A percentile compares a stretch with the other conserved stretches of the same genome.
Conservation (phyloP, 2,888 invertebrate species). For the Cryptocephalus primarius region DNA sequence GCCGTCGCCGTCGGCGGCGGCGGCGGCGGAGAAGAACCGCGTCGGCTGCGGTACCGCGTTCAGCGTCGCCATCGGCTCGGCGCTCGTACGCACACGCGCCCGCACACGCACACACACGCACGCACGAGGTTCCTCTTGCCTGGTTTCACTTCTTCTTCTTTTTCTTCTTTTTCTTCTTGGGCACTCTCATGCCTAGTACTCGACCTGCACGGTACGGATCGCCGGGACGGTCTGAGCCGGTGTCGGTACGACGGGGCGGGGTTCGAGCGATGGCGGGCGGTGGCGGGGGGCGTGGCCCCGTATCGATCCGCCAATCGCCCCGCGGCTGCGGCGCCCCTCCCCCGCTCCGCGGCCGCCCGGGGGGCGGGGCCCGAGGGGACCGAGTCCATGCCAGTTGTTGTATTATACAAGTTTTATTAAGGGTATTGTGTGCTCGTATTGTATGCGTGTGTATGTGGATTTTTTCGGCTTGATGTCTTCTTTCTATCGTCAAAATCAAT, state of each 20-base stretch:
- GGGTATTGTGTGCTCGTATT: too few relatives aligned
- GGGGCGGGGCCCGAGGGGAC: too few relatives aligned
- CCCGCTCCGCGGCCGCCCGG: too few relatives aligned
- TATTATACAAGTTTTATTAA: too few relatives aligned
- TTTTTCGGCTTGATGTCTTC: too few relatives aligned
- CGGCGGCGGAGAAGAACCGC: neutral
- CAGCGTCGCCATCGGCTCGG: neutral
- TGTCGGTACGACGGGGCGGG: neutral
- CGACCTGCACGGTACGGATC: neutral
- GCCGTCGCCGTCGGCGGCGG: neutral
- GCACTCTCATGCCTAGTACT: slow-evolving; percentile 17
- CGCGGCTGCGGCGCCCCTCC: too few relatives aligned
- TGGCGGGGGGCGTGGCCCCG: neutral
- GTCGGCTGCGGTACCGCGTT: neutral
- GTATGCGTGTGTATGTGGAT: too few relatives aligned
- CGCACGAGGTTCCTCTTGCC: too few relatives aligned
- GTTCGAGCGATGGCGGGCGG: neutral
- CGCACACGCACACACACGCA: neutral
- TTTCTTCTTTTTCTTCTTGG: slow-evolving; percentile 19
- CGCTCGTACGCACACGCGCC: neutral
- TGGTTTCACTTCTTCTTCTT: slow-evolving; percentile 8
- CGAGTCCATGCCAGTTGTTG: too few relatives aligned
- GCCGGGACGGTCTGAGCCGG: neutral
- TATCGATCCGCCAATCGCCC: too few relatives aligned
- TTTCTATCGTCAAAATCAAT: too few relatives aligned